A percentile compares a stretch with the other conserved stretches of the same genome.
phyloP scores from a whole-genome alignment of 2,888 invertebrate genomes.

The Tetranychus truncatus region DNA sequence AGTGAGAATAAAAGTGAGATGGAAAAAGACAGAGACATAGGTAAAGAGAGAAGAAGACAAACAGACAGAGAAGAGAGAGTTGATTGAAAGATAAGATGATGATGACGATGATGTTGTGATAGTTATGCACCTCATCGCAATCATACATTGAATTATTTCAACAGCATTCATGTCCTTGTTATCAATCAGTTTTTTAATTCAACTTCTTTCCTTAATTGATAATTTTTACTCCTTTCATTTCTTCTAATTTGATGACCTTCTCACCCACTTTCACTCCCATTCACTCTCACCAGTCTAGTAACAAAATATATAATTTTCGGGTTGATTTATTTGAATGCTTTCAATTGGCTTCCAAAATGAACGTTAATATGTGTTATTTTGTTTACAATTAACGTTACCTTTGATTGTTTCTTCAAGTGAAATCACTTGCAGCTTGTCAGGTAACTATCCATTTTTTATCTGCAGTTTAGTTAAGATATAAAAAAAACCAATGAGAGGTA shows the following conservation, averaged over 20 bases:
- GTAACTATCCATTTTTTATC: no score
- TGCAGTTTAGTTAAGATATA: no score
- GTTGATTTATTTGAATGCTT: neutral
- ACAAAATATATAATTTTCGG: neutral
- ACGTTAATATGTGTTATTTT: no score
- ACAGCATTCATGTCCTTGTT: constrained; percentile 3
- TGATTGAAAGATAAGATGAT: neutral
- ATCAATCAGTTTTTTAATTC: neutral
- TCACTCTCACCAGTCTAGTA: neutral
- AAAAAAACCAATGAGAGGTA: neutral
- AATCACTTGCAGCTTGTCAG: no score
- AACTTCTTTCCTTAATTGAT: neutral
- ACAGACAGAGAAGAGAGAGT: constrained; percentile 11
- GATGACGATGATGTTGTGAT: neutral
- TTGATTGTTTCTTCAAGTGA: no score
- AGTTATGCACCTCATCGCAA: neutral
- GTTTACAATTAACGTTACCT: no score
- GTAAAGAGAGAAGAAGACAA: neutral
- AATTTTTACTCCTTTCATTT: neutral
- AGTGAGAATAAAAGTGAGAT: neutral
- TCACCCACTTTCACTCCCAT: neutral
- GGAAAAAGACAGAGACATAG: neutral
- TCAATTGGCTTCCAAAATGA: neutral
- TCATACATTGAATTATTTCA: neutral
- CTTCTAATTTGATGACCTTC: neutral